phyloP scores from a whole-genome alignment of 2,113 vertebrate species.

The Bambusicola thoracicus region DNA sequence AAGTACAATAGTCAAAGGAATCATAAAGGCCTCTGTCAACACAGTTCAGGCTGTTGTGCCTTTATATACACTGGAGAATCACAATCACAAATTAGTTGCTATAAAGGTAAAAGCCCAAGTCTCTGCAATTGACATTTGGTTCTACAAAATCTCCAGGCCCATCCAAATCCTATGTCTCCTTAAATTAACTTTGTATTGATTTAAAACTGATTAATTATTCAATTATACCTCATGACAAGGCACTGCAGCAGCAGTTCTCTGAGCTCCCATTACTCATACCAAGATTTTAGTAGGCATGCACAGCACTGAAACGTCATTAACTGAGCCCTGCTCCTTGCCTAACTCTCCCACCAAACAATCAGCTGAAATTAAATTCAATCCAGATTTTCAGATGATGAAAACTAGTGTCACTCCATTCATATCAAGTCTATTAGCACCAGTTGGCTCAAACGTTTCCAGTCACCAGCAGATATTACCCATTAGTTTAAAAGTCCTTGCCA shows the following conservation, averaged over 20 bases:
- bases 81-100: neutral
- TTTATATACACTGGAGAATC: neutral
- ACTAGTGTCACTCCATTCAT: neutral
- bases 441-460: conserved; percentile 37
- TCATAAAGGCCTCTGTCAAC: fast-evolving
- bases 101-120: neutral
- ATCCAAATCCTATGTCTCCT: neutral
- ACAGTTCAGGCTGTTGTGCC: neutral
- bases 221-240: conserved; percentile 21
- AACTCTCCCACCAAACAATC: neutral
- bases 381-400: conserved; percentile 49
- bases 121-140: neutral
- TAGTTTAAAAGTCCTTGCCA: conserved; percentile 13
- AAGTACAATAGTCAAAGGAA: neutral
- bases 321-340: neutral
- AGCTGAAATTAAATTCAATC: neutral
- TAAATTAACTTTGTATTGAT: conserved; percentile 30
- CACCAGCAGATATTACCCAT: neutral
- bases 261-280: neutral
- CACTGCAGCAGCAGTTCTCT: conserved; percentile 1
- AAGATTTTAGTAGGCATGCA: neutral
- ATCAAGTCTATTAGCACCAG: conserved; percentile 35
- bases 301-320: neutral
- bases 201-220: conserved; percentile 29
- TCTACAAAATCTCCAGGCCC: neutral